A percentile compares a stretch with the other conserved stretches of the same genome.
Evolutionary conservation across 2,888 invertebrate species (phyloP).

Genomic region (Oithona nana): DNA sequence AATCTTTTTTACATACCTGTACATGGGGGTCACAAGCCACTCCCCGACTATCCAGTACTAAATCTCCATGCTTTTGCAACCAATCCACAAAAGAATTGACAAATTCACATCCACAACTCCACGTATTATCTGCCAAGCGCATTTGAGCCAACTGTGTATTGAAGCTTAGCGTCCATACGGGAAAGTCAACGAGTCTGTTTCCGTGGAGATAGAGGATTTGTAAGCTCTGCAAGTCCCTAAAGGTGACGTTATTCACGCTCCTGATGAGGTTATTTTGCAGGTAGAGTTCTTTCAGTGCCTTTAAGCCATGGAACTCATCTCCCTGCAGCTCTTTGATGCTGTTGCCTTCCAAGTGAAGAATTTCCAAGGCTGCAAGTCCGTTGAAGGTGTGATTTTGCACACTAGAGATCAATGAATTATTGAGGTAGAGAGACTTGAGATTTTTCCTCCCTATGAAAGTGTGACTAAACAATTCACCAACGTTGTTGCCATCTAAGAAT

Average conservation of each 20-base stretch:
- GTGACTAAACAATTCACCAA: slow-evolving; percentile 53
- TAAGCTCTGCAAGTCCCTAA: slow-evolving; percentile 54
- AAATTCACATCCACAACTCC: slow-evolving; percentile 65
- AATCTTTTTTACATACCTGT: not conserved
- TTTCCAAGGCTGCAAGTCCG: slow-evolving; percentile 53
- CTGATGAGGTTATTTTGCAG: slow-evolving; percentile 65
- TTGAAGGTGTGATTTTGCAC: slow-evolving; percentile 66
- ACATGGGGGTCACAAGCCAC: slow-evolving; percentile 14
- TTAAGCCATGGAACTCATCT: slow-evolving; percentile 58
- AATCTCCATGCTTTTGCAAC: slow-evolving; percentile 15
- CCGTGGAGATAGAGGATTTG: slow-evolving; percentile 66
- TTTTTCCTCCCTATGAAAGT: slow-evolving; percentile 67
- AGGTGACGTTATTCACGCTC: slow-evolving; percentile 65
- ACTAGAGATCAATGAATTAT: slow-evolving; percentile 52
- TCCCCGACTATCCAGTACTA: not conserved
- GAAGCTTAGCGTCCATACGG: slow-evolving; percentile 33
- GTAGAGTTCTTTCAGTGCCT: slow-evolving; percentile 59
- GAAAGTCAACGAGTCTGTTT: slow-evolving; percentile 58
- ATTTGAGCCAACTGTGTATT: slow-evolving; percentile 35
- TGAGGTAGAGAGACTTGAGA: slow-evolving; percentile 51
- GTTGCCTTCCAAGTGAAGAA: slow-evolving; percentile 55
- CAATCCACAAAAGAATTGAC: slow-evolving; percentile 23
- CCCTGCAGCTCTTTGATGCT: slow-evolving; percentile 47
- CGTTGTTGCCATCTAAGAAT: slow-evolving; percentile 62
- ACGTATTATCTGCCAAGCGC: slow-evolving; percentile 40